phyloP scores from a whole-genome alignment of 2,888 invertebrate genomes.

The Thymelicus acteon region DNA sequence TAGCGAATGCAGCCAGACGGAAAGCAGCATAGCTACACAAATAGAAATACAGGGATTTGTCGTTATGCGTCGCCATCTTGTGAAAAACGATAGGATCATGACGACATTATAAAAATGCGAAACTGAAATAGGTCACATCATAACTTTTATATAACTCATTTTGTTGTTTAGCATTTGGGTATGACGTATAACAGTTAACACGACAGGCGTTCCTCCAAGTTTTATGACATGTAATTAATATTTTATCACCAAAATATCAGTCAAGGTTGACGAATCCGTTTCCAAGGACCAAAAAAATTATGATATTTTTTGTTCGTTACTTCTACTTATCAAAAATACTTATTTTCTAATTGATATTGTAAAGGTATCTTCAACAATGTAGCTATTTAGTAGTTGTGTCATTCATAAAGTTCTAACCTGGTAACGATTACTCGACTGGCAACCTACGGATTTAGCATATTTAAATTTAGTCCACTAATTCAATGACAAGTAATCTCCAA shows the following conservation, averaged over 20 bases:
- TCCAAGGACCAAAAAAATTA: constrained; percentile 26
- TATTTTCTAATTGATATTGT: too few relatives aligned
- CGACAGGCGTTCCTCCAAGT: not conserved
- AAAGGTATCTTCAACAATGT: too few relatives aligned
- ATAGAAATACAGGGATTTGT: constrained; percentile 84
- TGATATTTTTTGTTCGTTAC: too few relatives aligned
- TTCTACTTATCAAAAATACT: too few relatives aligned
- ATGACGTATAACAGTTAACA: not conserved
- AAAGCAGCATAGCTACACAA: constrained; percentile 77
- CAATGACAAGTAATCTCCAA: constrained; percentile 47
- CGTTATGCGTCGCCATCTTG: constrained; percentile 83
- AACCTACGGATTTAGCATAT: constrained; percentile 40
- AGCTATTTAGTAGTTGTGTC: constrained; percentile 10
- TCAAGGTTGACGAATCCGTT: constrained; percentile 18
- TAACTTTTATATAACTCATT: constrained; percentile 47
- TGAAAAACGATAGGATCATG: constrained; percentile 83
- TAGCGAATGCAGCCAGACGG: constrained; percentile 50
- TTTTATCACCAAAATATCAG: constrained; percentile 5
- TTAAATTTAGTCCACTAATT: constrained; percentile 46
- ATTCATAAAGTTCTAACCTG: constrained; percentile 41
- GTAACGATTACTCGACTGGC: constrained; percentile 21
- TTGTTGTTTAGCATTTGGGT: not conserved
- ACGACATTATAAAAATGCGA: constrained; percentile 76
- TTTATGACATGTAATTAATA: not conserved
- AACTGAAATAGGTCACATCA: constrained; percentile 66